These are phyloP conservation scores for Dicaeum eximium DNA, from an alignment of 2,113 vertebrate species.

Conservation along the genomic window DNA sequence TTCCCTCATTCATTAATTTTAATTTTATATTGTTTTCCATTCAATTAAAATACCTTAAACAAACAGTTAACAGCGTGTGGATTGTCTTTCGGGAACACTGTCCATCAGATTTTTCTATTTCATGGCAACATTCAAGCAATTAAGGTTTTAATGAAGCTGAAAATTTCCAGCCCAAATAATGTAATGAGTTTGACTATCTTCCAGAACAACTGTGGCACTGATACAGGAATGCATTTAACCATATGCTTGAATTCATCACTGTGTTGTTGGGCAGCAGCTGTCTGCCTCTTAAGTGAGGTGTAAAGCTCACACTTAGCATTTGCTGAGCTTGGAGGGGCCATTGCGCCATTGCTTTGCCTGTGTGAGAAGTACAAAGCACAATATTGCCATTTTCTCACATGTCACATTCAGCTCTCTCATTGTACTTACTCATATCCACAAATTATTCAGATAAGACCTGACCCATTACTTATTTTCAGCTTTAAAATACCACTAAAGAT, in stretches of 20 bases:
- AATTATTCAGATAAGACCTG: neutral
- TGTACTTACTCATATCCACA: neutral
- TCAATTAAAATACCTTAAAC: neutral
- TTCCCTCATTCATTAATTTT: neutral
- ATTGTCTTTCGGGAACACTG: neutral
- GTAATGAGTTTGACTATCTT: constrained; percentile 18
- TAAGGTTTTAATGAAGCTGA: constrained; percentile 52
- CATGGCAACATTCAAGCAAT: constrained; percentile 18
- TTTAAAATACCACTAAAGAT: neutral
- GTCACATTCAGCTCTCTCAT: neutral
- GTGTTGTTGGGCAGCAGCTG: neutral
- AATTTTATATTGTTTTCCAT: neutral
- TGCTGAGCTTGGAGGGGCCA: neutral
- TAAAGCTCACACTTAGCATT: neutral
- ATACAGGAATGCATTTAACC: constrained; percentile 9
- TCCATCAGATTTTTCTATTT: constrained; percentile 36
- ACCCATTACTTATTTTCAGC: neutral
- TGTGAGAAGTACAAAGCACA: neutral
- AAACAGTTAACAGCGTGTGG: neutral
- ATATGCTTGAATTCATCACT: neutral
- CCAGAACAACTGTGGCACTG: neutral
- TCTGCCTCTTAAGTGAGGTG: neutral
- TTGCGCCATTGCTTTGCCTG: neutral
- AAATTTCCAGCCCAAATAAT: constrained; percentile 35
- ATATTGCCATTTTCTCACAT: neutral